Conservation (phyloP, 1,140 invertebrate species). For the Atopsyche davidsoni region DNA sequence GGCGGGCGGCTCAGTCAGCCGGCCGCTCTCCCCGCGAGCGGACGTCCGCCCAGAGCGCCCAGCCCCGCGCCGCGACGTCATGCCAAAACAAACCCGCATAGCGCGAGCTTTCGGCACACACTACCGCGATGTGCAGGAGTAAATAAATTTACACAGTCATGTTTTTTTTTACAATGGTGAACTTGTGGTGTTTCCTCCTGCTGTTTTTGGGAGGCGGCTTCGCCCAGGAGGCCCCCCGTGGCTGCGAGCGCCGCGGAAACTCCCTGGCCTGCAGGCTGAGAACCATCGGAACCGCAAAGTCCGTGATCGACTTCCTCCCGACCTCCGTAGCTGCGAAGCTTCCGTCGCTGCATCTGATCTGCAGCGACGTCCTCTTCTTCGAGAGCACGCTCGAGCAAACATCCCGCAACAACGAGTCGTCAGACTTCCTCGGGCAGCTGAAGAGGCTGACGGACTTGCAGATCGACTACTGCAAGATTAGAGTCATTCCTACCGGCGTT, state of each 20-base stretch:
- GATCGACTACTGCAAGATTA: conserved; percentile 74
- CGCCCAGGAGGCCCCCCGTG: neutral
- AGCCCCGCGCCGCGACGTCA: neutral
- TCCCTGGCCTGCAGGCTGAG: conserved; percentile 54
- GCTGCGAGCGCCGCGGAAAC: conserved; percentile 3
- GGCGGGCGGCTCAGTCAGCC: conserved; percentile 14
- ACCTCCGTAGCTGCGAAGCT: conserved; percentile 53
- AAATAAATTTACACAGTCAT: neutral
- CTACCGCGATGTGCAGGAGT: neutral
- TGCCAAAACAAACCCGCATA: conserved; percentile 12
- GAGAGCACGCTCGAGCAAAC: conserved; percentile 61
- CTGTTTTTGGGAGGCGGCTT: neutral
- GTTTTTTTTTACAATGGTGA: neutral
- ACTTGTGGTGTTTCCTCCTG: neutral
- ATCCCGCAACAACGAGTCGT: conserved; percentile 32
- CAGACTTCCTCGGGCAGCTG: conserved; percentile 52
- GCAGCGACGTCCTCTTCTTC: conserved; percentile 74
- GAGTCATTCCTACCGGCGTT: conserved; percentile 61
- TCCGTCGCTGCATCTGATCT: conserved; percentile 63
- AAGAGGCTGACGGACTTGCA: conserved; percentile 61
- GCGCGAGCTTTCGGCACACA: no score
- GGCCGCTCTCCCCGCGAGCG: conserved; percentile 20
- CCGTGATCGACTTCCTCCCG: conserved; percentile 54
- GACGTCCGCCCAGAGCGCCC: neutral
- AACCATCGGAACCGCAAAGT: conserved; percentile 55